phyloP scores from a whole-genome alignment of 1,140 invertebrate genomes.

The Sitophilus oryzae region DNA sequence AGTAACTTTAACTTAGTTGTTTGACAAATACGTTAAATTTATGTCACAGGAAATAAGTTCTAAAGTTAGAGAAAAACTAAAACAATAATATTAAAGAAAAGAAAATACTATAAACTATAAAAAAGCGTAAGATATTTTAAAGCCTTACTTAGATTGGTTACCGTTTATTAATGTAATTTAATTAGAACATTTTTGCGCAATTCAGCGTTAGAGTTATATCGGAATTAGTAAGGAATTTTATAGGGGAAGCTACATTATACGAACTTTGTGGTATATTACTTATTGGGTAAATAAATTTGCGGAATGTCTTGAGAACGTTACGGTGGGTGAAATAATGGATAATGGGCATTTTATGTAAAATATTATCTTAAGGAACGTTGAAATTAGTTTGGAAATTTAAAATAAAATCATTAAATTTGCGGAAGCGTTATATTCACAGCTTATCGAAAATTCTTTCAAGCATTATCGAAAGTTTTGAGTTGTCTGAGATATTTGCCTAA shows the following conservation, averaged over 20 bases:
- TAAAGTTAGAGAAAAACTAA: no score
- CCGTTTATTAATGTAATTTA: no score
- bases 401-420: conserved; percentile 10
- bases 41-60: no score
- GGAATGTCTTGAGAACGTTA: conserved; percentile 16
- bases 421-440: not conserved
- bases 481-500: not conserved
- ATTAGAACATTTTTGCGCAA: no score
- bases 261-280: conserved; percentile 20
- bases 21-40: no score
- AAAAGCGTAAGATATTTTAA: no score
- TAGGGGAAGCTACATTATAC: conserved; percentile 4
- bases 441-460: not conserved
- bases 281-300: conserved; percentile 21
- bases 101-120: no score
- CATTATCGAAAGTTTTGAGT: not conserved
- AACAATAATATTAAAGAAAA: no score
- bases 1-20: no score
- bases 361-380: conserved; percentile 19
- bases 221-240: not conserved
- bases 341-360: conserved; percentile 24
- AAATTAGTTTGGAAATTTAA: conserved; percentile 23
- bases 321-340: conserved; percentile 20
- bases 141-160: no score
- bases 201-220: no score